These are phyloP conservation scores for Pristionchus exspectatus DNA, from an alignment of 2,888 invertebrate species.

Conservation along the genomic window DNA sequence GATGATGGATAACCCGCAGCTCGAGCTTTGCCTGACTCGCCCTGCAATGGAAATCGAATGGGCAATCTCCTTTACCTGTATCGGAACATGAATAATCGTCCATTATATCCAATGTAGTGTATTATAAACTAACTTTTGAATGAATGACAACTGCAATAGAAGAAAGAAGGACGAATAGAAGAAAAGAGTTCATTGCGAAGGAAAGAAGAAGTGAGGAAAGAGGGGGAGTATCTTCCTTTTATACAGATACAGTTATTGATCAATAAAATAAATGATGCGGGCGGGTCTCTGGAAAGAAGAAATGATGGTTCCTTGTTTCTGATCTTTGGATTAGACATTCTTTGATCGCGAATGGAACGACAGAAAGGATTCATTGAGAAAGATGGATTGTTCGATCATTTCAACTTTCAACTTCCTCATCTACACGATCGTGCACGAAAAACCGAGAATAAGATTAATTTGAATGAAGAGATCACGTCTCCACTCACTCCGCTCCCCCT, in stretches of 20 bases:
- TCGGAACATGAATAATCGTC: too few species aligned
- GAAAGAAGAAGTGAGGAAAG: not conserved
- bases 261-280: not conserved
- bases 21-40: not conserved
- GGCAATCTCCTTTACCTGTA: not conserved
- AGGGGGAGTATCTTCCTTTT: not conserved
- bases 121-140: not conserved
- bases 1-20: not conserved
- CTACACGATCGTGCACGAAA: not conserved
- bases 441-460: not conserved
- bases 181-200: not conserved
- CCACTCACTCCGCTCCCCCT: not conserved
- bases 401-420: not conserved
- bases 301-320: not conserved
- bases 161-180: not conserved
- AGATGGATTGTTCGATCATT: not conserved
- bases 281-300: not conserved
- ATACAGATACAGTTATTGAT: constrained; percentile 1
- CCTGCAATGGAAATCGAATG: not conserved
- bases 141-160: not conserved
- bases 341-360: not conserved
- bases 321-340: constrained; percentile 34
- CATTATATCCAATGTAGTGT: too few species aligned
- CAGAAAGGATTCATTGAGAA: not conserved
- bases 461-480: not conserved